These are phyloP conservation scores for Archocentrus centrarchus DNA, from an alignment of 2,113 vertebrate species.

Conservation along the genomic window DNA sequence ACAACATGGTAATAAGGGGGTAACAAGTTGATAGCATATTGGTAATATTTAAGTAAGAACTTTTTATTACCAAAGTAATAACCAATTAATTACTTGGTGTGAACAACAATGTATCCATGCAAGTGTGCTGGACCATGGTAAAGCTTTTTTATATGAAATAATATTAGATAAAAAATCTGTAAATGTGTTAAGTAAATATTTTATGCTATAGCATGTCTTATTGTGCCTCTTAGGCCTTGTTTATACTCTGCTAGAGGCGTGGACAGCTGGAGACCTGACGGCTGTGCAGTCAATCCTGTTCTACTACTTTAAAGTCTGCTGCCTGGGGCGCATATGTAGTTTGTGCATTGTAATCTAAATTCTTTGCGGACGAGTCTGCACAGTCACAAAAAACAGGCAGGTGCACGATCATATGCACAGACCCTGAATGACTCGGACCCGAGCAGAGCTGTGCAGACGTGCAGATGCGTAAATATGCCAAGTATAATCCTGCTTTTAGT, in stretches of 20 bases:
- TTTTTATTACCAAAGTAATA: not conserved
- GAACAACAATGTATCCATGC: not conserved
- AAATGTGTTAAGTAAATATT: not conserved
- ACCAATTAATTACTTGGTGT: not conserved
- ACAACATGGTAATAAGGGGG: not conserved
- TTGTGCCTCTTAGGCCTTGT: not conserved
- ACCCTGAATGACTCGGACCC: not conserved
- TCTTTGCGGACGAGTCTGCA: not conserved
- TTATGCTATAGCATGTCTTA: not conserved
- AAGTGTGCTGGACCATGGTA: not conserved
- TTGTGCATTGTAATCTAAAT: not conserved
- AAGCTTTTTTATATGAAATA: not conserved
- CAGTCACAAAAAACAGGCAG: not conserved
- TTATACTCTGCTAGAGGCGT: too few relatives aligned
- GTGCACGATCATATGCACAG: accelerated
- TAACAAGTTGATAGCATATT: not conserved
- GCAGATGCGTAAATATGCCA: too few relatives aligned
- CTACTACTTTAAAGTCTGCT: too few relatives aligned
- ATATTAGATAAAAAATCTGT: not conserved
- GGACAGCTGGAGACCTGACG: not conserved
- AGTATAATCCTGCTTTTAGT: not conserved
- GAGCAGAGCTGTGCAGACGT: not conserved
- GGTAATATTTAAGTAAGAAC: not conserved
- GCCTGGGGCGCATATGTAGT: not conserved
- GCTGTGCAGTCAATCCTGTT: not conserved